phyloP scores from a whole-genome alignment of 2,888 invertebrate genomes.

The Julus scanicus region DNA sequence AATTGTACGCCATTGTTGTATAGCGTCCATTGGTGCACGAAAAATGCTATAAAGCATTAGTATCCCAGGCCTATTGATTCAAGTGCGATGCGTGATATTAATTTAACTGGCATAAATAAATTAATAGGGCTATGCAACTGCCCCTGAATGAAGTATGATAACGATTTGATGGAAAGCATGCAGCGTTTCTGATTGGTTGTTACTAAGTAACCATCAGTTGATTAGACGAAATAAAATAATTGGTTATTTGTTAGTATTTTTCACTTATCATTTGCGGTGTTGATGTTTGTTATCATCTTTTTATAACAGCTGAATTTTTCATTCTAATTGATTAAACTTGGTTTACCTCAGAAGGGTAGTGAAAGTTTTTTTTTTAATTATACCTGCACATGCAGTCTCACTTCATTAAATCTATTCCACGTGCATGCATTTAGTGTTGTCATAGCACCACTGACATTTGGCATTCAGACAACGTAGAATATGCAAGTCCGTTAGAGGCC shows the following conservation, averaged over 20 bases:
- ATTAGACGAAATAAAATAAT: not conserved
- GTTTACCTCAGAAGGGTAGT: not conserved
- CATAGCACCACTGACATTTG: slow-evolving; percentile 2
- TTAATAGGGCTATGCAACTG: not conserved
- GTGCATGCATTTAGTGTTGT: not conserved
- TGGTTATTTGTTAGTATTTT: not conserved
- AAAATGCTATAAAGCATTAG: not conserved
- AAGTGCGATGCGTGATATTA: slow-evolving; percentile 34
- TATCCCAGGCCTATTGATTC: not conserved
- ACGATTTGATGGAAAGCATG: not conserved
- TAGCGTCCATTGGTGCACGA: not conserved
- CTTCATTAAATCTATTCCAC: not conserved
- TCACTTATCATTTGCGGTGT: not conserved
- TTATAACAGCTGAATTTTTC: too few relatives aligned
- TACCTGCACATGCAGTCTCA: not conserved
- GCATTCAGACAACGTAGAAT: not conserved
- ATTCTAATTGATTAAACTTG: not conserved
- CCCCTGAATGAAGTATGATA: not conserved
- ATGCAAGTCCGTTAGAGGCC: not conserved
- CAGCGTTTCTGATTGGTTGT: not conserved
- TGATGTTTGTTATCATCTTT: too few relatives aligned
- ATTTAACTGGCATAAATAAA: slow-evolving; percentile 37
- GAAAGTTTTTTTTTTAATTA: not conserved
- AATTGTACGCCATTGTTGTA: too few relatives aligned
- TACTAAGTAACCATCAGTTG: slow-evolving; percentile 39